Percentiles rank a stretch among this genome's conserved stretches.
Evolutionary conservation across 2,113 vertebrate genomes (phyloP).

Genomic region (Suricata suricatta): DNA sequence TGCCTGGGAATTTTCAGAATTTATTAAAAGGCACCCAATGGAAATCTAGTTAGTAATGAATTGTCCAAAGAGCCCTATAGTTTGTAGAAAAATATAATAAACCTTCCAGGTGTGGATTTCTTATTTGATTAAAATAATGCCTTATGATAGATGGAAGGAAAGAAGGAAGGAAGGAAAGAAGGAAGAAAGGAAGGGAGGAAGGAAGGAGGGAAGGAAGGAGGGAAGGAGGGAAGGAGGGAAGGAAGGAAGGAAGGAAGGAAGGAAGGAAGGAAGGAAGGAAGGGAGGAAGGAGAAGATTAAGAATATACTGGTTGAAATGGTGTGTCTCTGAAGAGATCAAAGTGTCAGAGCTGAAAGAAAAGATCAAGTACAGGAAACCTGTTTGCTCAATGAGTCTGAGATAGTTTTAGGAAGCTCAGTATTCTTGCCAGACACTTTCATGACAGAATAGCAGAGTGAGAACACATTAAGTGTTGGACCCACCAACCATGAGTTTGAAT

Average conservation of each 20-base stretch:
- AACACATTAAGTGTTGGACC: background rate
- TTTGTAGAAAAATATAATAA: background rate
- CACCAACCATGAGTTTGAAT: background rate
- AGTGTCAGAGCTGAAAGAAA: background rate
- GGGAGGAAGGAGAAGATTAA: background rate
- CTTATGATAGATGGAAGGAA: background rate
- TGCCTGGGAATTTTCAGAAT: background rate
- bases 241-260: background rate
- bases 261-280: background rate
- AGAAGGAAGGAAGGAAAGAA: background rate
- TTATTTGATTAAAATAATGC: slow-evolving; percentile 40
- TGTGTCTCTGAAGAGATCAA: background rate
- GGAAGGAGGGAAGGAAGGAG: background rate
- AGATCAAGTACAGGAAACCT: background rate
- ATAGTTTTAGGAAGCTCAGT: background rate
- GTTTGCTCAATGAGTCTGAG: background rate
- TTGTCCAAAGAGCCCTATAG: background rate
- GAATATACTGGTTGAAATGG: background rate
- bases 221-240: background rate
- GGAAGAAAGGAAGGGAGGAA: background rate
- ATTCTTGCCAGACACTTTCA: background rate
- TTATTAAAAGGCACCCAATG: background rate
- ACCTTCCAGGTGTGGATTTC: background rate
- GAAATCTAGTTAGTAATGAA: slow-evolving; percentile 47
- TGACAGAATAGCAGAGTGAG: background rate